These are phyloP conservation scores for Malurus splendens DNA, from an alignment of 2,797 vertebrate species.

Conservation along the genomic window DNA sequence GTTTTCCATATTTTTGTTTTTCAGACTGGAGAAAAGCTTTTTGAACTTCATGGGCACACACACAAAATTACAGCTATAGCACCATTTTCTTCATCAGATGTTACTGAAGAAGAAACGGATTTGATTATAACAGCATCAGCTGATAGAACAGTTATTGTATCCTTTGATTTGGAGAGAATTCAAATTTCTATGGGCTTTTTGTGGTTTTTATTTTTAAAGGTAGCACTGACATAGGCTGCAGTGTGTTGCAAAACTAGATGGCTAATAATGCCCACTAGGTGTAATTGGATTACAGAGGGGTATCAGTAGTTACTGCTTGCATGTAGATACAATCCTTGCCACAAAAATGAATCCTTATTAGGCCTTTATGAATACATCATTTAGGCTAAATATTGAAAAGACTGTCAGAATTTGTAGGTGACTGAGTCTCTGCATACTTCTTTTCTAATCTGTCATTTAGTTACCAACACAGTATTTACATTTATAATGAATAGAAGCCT, in stretches of 20 bases:
- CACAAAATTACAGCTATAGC: slow-evolving; percentile 91
- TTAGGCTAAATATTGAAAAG: not conserved
- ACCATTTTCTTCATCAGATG: slow-evolving; percentile 68
- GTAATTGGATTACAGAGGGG: not conserved
- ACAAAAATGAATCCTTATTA: not conserved
- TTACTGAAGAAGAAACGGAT: slow-evolving; percentile 53
- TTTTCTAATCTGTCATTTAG: not conserved
- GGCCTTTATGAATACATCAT: not conserved
- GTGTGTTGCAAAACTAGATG: not conserved
- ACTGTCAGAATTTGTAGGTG: not conserved
- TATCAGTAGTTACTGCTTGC: not conserved
- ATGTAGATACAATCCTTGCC: not conserved
- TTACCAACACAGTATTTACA: not conserved
- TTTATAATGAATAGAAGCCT: not conserved
- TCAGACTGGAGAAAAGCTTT: slow-evolving; percentile 88
- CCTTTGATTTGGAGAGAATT: slow-evolving; percentile 63
- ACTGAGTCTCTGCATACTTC: not conserved
- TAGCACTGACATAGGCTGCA: not conserved
- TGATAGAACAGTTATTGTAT: slow-evolving; percentile 92
- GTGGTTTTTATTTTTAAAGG: not conserved
- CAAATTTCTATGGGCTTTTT: not conserved
- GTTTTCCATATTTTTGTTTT: slow-evolving; percentile 34
- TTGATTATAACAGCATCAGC: slow-evolving; percentile 89
- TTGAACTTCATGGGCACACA: slow-evolving; percentile 85
- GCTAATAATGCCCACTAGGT: not conserved